These are phyloP conservation scores for Glossophaga mutica DNA, from an alignment of 2,797 vertebrate species.

Conservation along the genomic window DNA sequence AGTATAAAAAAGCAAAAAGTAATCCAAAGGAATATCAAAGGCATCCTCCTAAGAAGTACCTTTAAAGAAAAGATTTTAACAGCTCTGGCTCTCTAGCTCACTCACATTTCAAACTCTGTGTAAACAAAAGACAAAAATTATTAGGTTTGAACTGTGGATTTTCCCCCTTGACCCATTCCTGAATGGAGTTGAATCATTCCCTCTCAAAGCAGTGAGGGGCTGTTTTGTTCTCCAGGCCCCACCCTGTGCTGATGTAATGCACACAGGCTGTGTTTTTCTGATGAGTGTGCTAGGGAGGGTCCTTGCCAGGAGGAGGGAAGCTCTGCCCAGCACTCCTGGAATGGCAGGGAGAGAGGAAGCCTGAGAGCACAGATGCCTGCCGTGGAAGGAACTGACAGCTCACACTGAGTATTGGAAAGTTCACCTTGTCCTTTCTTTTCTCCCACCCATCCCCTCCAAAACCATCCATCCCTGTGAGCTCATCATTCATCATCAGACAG, in stretches of 20 bases:
- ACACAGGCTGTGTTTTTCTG: constrained; percentile 73
- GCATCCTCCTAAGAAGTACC: constrained; percentile 57
- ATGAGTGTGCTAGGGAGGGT: constrained; percentile 76
- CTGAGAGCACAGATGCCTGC: not conserved
- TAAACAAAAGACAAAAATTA: constrained; percentile 75
- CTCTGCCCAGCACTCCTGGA: not conserved
- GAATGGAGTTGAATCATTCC: constrained; percentile 65
- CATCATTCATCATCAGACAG: constrained; percentile 35
- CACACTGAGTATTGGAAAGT: not conserved
- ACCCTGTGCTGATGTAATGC: constrained; percentile 81
- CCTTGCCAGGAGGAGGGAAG: not conserved
- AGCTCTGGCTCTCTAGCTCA: constrained; percentile 49
- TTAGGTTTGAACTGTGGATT: constrained; percentile 29
- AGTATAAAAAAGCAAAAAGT: constrained; percentile 76
- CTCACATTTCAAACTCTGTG: constrained; percentile 80
- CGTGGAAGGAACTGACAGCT: not conserved
- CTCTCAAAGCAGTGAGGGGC: constrained; percentile 66
- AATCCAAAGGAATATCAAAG: constrained; percentile 69
- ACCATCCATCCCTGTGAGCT: not conserved
- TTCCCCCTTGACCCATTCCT: constrained; percentile 64
- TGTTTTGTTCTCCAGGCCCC: constrained; percentile 74
- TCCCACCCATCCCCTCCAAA: not conserved
- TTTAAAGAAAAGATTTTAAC: constrained; percentile 69
- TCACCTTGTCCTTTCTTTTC: not conserved
- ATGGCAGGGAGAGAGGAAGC: not conserved